Conservation (phyloP, 2,113 vertebrate species). For the Nerophis ophidion region DNA sequence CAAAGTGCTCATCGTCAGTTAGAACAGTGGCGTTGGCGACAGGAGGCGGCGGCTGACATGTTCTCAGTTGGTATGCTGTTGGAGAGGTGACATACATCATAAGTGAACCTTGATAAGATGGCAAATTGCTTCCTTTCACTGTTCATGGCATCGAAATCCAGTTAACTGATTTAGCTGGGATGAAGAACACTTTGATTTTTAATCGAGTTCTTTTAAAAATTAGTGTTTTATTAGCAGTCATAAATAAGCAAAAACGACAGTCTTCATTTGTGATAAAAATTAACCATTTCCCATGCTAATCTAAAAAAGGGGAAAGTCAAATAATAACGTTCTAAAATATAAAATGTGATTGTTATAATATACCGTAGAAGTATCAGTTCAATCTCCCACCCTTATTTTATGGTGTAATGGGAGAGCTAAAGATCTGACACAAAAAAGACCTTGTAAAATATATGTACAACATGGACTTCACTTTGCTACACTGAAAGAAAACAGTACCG, state of each 20-base stretch:
- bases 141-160: conserved; percentile 46
- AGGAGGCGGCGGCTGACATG: conserved; percentile 82
- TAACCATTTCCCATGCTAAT: neutral
- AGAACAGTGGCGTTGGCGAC: conserved; percentile 88
- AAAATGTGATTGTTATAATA: conserved; percentile 2
- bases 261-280: conserved; percentile 39
- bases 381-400: conserved; percentile 3
- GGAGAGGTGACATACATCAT: conserved; percentile 31
- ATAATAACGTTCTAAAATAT: conserved; percentile 11
- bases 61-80: conserved; percentile 88
- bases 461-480: conserved; percentile 12
- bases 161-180: conserved; percentile 43
- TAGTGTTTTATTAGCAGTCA: conserved; percentile 28
- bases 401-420: neutral
- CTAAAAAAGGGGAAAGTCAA: conserved; percentile 18
- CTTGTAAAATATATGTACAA: conserved; percentile 10
- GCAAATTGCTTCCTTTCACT: conserved; percentile 36
- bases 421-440: conserved; percentile 21
- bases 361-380: neutral
- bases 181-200: conserved; percentile 33
- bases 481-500: conserved; percentile 50
- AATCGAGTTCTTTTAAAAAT: conserved; percentile 36
- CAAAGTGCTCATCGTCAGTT: conserved; percentile 87
- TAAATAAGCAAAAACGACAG: conserved; percentile 26
- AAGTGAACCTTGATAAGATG: conserved; percentile 30